Conservation (phyloP, 2,888 invertebrate genomes). For the Idaea biselata region DNA sequence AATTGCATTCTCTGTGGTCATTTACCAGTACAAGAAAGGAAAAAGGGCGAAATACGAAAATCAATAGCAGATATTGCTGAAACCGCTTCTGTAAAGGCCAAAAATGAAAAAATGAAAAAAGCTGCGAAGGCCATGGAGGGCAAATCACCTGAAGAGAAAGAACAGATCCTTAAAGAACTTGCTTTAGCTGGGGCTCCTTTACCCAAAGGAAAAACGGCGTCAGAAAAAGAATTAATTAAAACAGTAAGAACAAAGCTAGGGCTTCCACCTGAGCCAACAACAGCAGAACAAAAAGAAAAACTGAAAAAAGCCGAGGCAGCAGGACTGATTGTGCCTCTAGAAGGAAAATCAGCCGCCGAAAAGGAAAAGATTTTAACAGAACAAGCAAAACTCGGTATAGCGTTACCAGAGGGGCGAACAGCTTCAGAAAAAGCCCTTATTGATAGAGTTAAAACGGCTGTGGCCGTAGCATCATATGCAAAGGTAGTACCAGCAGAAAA, state of each 20-base stretch:
- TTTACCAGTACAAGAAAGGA: constrained; percentile 29
- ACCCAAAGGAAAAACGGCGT: neutral
- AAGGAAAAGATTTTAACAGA: constrained; percentile 33
- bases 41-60: constrained; percentile 14
- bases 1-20: constrained; percentile 60
- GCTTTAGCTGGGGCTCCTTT: constrained; percentile 26
- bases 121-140: constrained; percentile 29
- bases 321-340: constrained; percentile 34
- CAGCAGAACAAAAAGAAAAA: constrained; percentile 30
- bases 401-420: constrained; percentile 30
- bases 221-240: constrained; percentile 11
- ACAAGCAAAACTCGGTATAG: constrained; percentile 24
- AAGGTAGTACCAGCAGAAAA: constrained; percentile 16
- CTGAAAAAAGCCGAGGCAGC: constrained; percentile 28
- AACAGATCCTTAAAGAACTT: constrained; percentile 29
- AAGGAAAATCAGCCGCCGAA: constrained; percentile 31
- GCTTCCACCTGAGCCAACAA: constrained; percentile 22
- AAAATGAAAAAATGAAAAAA: constrained; percentile 12
- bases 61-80: constrained; percentile 3
- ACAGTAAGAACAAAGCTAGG: constrained; percentile 10
- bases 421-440: constrained; percentile 31
- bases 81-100: constrained; percentile 7
- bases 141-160: constrained; percentile 34
- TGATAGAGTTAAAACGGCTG: constrained; percentile 23
- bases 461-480: neutral